Evolutionary conservation across 2,888 invertebrate genomes (phyloP).

Genomic region (Mesochorus sp.): DNA sequence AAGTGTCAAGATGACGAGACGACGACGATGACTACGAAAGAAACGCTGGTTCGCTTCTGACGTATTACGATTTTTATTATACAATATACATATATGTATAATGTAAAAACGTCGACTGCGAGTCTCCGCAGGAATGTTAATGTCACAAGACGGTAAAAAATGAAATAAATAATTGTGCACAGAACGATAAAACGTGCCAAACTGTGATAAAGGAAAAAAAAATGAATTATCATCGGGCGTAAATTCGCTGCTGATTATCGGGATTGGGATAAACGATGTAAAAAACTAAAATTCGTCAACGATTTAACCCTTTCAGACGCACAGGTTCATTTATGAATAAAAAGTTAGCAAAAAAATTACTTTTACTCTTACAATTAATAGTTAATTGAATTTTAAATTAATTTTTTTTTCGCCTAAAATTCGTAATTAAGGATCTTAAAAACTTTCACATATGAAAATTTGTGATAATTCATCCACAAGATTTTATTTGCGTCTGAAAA

Average conservation of each 20-base stretch:
- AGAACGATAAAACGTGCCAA: constrained; percentile 58
- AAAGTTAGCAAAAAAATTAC: too few species aligned
- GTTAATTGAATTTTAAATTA: too few species aligned
- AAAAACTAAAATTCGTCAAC: constrained; percentile 10
- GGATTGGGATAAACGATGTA: background rate
- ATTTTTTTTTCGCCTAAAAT: too few species aligned
- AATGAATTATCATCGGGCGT: background rate
- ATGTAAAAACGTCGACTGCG: background rate
- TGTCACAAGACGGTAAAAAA: background rate
- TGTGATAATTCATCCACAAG: too few species aligned
- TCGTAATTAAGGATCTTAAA: too few species aligned
- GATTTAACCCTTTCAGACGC: background rate
- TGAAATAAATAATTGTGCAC: background rate
- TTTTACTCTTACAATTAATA: too few species aligned
- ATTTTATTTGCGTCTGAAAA: too few species aligned
- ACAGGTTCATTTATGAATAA: too few species aligned
- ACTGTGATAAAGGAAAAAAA: constrained; percentile 66
- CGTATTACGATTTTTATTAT: constrained; percentile 25
- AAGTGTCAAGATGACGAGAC: constrained; percentile 16
- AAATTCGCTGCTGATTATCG: background rate
- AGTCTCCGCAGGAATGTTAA: background rate
- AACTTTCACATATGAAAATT: too few species aligned
- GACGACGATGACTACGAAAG: too few species aligned
- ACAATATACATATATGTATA: constrained; percentile 1
- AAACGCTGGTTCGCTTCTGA: constrained; percentile 32